These are phyloP conservation scores for Lampropteryx suffumata DNA, from an alignment of 2,888 invertebrate genomes.

Conservation along the genomic window DNA sequence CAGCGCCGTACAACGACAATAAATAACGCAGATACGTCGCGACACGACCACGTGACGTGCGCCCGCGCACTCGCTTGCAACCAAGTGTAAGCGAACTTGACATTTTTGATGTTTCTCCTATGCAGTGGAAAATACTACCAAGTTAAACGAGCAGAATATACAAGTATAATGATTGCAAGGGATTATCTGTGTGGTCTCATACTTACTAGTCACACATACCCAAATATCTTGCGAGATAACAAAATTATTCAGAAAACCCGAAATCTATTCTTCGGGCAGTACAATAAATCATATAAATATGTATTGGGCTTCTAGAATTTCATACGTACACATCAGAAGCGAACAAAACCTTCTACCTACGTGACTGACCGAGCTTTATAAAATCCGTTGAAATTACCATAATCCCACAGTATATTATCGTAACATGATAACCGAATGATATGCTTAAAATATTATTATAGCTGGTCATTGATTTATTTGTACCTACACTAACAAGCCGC, in stretches of 20 bases:
- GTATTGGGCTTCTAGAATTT: conserved; percentile 23
- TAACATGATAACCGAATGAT: conserved; percentile 45
- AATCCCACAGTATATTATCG: conserved; percentile 51
- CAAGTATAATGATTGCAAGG: too few relatives aligned
- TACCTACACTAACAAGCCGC: conserved; percentile 5
- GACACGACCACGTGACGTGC: conserved; percentile 73
- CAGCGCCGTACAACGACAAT: conserved; percentile 68
- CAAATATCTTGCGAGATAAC: background rate
- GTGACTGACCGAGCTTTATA: conserved; percentile 25
- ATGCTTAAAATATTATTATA: conserved; percentile 38
- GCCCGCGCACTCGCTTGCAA: conserved; percentile 49
- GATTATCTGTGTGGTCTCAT: background rate
- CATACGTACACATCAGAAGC: conserved; percentile 23
- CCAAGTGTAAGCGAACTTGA: conserved; percentile 33
- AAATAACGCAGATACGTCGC: conserved; percentile 78
- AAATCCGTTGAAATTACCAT: conserved; percentile 41
- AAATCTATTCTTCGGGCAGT: conserved; percentile 11
- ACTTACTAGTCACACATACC: background rate
- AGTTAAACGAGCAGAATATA: too few relatives aligned
- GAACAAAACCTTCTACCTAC: conserved; percentile 23
- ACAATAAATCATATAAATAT: conserved; percentile 19
- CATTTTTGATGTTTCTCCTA: conserved; percentile 9
- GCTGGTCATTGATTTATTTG: conserved; percentile 31
- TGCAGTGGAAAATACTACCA: too few relatives aligned
- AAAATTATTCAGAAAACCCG: conserved; percentile 12